These are phyloP conservation scores for Pontoporia blainvillei DNA, from an alignment of 2,113 vertebrate genomes.

Conservation along the genomic window DNA sequence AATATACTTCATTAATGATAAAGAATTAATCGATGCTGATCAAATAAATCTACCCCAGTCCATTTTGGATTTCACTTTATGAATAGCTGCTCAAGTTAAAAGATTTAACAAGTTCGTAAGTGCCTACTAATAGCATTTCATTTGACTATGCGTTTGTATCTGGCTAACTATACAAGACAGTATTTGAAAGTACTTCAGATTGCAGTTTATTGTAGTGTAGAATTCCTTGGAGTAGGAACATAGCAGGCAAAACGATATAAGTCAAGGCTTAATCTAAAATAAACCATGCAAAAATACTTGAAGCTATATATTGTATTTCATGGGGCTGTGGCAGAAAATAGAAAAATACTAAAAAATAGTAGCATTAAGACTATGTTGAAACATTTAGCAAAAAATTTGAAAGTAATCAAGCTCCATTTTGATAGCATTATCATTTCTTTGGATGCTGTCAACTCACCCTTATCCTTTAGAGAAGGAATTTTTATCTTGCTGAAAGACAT, in stretches of 20 bases:
- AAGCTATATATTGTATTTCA: neutral
- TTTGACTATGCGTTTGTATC: constrained; percentile 72
- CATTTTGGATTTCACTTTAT: constrained; percentile 73
- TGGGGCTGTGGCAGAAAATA: neutral
- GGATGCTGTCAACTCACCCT: neutral
- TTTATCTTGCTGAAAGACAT: neutral
- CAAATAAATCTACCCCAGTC: constrained; percentile 84
- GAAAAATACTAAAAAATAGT: neutral
- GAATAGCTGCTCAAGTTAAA: constrained; percentile 67
- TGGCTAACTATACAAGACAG: constrained; percentile 73
- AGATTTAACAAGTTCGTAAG: constrained; percentile 74
- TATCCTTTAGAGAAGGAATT: neutral
- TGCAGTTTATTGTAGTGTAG: constrained; percentile 63
- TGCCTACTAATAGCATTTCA: constrained; percentile 67
- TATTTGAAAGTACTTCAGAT: constrained; percentile 70
- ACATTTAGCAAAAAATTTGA: neutral
- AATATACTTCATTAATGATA: constrained; percentile 83
- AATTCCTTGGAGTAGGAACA: constrained; percentile 48
- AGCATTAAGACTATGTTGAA: neutral
- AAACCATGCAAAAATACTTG: neutral
- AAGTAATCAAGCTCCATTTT: neutral
- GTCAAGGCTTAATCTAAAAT: neutral
- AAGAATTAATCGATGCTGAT: constrained; percentile 90
- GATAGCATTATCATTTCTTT: neutral
- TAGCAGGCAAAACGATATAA: neutral